Evolutionary conservation across 2,797 vertebrate species (phyloP), one percentile per base, ranked within the genome.

Genomic region (Eulemur coronatus): DNA sequence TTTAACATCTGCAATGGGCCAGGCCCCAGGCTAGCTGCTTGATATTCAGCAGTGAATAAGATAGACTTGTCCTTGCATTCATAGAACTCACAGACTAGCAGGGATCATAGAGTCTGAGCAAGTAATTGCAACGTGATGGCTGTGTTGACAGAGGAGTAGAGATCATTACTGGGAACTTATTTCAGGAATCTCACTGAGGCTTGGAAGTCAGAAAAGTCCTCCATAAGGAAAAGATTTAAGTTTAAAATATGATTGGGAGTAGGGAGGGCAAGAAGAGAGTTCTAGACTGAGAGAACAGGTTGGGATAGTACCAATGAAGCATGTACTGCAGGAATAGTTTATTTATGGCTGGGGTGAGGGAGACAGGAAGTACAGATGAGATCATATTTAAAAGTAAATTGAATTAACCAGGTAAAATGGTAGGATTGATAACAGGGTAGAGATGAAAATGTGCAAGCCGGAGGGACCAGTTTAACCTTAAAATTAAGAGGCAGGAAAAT

Each of bases 371-470:
- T 57, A 59, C 5, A 80, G 43, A 2, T 11, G 72, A 92, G 63
- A 79, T 69, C 24, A 70, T 12, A 78, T 72, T 75, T 73, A 41
- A 91, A 84, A 95, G 48, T n/a, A 84, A 84, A 88, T 50, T 57
- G 24, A 94, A 95, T 87, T 84, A 87, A 79, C 26, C 41, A 72
- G 65, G 79, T 65, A 69, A 89, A n/a, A 87, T 70, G 38, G 48
- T 72, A 28, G 48, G 41, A 84, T 0, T 52, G 90, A 92, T 52
- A 63, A 65, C n/a, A 12, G 10, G 15, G 38, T n/a, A 52, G 11
- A 65, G 67, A 33, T 59, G 57, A 92, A 48, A 30, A 7, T 63
- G 79, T 55, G 7, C 24, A 24, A 24, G 28, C 18, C 43, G 12
- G 72, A 82, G 5, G 18, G 59, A 15, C 7, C 4, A 28, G 26